Evolutionary conservation across 2,888 invertebrate genomes (phyloP).

Genomic region (Drosophila paranaensis): DNA sequence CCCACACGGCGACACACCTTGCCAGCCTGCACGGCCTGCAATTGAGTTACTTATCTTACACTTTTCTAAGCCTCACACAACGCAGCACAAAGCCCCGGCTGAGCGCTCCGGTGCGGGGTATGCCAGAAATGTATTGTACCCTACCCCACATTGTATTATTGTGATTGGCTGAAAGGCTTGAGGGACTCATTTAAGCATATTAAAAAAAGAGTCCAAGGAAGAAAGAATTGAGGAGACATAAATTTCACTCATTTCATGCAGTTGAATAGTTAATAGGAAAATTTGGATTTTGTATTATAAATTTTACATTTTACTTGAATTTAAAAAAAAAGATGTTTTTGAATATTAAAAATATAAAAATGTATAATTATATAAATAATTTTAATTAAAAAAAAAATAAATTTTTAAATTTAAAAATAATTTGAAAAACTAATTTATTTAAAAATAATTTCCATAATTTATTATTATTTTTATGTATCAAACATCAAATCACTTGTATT

Average conservation of each 20-base stretch:
- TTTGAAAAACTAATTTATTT: too few relatives aligned
- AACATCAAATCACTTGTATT: too few relatives aligned
- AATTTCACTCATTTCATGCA: too few relatives aligned
- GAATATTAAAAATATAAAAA: too few relatives aligned
- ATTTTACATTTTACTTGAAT: too few relatives aligned
- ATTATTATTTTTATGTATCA: too few relatives aligned
- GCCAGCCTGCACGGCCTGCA: conserved; percentile 28
- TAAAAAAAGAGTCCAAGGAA: neutral
- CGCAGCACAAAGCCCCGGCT: neutral
- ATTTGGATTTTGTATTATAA: neutral
- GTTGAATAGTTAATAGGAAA: neutral
- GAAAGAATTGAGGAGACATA: neutral
- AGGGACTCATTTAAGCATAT: neutral
- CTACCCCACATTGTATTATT: conserved; percentile 18
- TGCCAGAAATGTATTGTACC: conserved; percentile 22
- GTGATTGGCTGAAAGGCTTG: neutral
- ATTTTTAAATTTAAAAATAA: too few relatives aligned
- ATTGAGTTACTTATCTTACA: conserved; percentile 66
- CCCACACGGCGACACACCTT: conserved; percentile 9
- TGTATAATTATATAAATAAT: too few relatives aligned
- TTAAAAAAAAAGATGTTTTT: too few relatives aligned
- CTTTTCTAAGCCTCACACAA: conserved; percentile 35
- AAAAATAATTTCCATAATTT: too few relatives aligned
- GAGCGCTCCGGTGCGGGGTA: conserved; percentile 1
- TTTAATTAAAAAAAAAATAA: too few relatives aligned